These are phyloP conservation scores for Meteorus colon DNA, from an alignment of 2,888 invertebrate genomes.

Conservation along the genomic window DNA sequence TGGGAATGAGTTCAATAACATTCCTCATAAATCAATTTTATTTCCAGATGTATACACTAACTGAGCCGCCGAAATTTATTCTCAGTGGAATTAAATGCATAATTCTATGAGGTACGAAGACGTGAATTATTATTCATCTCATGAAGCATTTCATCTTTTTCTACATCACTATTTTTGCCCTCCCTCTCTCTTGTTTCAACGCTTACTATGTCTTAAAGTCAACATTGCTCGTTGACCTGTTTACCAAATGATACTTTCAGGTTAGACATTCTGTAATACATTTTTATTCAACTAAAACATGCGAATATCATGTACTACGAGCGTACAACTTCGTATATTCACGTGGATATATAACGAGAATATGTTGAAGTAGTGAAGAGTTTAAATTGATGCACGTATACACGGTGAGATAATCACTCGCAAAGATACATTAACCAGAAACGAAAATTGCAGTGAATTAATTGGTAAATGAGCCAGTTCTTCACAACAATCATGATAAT, in stretches of 20 bases:
- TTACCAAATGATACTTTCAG: slow-evolving; percentile 53
- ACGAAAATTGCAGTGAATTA: slow-evolving; percentile 30
- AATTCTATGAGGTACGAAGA: neutral
- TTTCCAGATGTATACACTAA: neutral
- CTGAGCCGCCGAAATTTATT: neutral
- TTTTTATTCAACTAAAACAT: slow-evolving; percentile 45
- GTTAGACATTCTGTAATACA: slow-evolving; percentile 51
- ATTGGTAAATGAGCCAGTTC: slow-evolving; percentile 40
- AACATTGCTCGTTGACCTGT: slow-evolving; percentile 50
- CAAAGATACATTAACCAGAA: neutral
- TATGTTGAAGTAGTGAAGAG: neutral
- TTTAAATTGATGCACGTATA: slow-evolving; percentile 32
- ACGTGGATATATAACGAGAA: neutral
- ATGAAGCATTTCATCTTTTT: slow-evolving; percentile 30
- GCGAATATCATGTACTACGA: slow-evolving; percentile 28
- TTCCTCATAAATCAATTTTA: neutral
- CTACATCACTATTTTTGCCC: slow-evolving; percentile 34
- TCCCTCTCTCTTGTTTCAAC: neutral
- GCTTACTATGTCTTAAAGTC: neutral
- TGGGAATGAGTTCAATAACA: too few species aligned
- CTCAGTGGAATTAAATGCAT: neutral
- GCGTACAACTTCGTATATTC: neutral
- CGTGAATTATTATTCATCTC: slow-evolving; percentile 52
- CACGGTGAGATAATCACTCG: slow-evolving; percentile 24
- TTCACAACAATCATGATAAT: slow-evolving; percentile 21